Percentiles rank a stretch among this genome's conserved stretches.
Conservation (phyloP, 1,140 invertebrate species). For the Penaeus japonicus region DNA sequence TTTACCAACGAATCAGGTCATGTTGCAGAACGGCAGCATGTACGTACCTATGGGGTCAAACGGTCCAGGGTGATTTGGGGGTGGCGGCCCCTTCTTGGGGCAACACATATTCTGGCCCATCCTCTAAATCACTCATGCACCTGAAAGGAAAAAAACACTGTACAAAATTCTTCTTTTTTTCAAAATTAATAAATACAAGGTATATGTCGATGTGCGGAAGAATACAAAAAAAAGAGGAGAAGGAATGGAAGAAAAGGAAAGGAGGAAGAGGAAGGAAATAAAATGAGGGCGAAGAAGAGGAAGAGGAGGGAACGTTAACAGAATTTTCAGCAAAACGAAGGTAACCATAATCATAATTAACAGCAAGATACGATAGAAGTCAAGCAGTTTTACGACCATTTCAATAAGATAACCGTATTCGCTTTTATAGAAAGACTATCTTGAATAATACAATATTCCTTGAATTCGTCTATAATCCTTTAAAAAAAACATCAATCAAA, state of each 20-base stretch:
- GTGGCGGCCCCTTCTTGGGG: conserved; percentile 31
- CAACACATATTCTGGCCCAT: conserved; percentile 43
- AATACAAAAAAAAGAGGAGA: background rate
- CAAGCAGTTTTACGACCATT: no score
- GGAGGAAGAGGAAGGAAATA: background rate
- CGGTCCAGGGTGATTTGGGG: conserved; percentile 31
- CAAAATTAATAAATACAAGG: no score
- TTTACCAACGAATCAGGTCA: no score
- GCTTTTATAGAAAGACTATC: no score
- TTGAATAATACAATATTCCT: no score
- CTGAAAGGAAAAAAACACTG: background rate
- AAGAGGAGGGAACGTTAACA: background rate
- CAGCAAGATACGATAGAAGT: no score
- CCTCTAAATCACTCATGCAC: conserved; percentile 16
- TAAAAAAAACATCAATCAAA: no score
- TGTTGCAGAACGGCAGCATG: background rate
- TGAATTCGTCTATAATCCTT: no score
- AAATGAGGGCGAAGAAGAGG: background rate
- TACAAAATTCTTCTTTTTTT: background rate
- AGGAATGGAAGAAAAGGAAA: background rate
- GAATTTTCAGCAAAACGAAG: no score
- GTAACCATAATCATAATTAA: no score
- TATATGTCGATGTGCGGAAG: background rate
- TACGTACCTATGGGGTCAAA: conserved; percentile 24
- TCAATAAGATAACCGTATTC: no score